Evolutionary conservation across 2,888 invertebrate species (phyloP), one percentile per base, ranked within the genome.

Genomic region (Hydropsyche betteni): DNA sequence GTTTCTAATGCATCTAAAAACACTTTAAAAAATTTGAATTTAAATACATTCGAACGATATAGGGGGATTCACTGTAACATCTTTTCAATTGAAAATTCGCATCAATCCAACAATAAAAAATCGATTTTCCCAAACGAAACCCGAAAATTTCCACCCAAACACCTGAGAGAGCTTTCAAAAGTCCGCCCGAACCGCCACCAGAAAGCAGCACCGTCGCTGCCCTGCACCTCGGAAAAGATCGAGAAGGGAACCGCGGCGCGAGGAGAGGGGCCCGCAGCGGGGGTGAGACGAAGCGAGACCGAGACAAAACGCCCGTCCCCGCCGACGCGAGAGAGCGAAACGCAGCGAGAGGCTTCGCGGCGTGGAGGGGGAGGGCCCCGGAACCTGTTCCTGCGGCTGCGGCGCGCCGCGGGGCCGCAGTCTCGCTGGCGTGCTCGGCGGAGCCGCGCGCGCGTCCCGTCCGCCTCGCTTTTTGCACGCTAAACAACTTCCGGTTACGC

Each of bases 301-400:
- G 24, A 24, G 24, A 24, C 24, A 24, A 24, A 24, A 24, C 24
- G 2, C 16, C 69, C 14, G 7, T 10, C n/a, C 16, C 12, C 14
- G 4, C 16, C 71, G n/a, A 33, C 78, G 81, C 80, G 78, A 80
- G 79, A 74, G 80, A 76, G 75, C 68, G 76, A 74, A 10, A 44
- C 44, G 10, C 44, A 6, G 4, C 44, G 44, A 44, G 10, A 44
- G 58, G 16, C 14, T 68, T 76, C 50, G 33, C 50, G 38, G 75
- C 76, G 77, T 36, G 38, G 68, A 44, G 10, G 76, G 51, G 55
- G 72, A 53, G 58, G 68, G 75, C 70, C 58, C 53, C 8, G 72
- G 74, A 77, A 77, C 77, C 76, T 77, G 77, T 76, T 77, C 53
- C 58, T 34, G 72, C 64, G 58, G 72, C 51, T 44, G 52, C 53